Base-by-base conservation (phyloP, 2,888 invertebrate species). In the Isoperla grammatica region DNA sequence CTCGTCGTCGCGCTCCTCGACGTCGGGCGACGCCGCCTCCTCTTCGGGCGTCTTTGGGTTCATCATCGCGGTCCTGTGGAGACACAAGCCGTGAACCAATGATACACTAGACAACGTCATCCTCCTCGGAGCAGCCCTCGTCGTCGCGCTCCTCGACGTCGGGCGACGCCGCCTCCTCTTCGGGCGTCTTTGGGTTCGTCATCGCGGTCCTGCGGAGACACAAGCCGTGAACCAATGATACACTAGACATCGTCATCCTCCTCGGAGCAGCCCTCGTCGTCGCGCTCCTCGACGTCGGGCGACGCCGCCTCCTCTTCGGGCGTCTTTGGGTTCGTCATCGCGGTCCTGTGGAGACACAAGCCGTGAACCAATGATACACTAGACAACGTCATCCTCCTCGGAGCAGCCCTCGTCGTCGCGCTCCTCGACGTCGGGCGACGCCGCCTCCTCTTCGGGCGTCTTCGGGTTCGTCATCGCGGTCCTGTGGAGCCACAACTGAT, bases 401-500 rank as follows among this genome's bases (percentile, higher is more conserved):
- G 43, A 17, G 43, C 20, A 17, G 54, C 19, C 15, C 20, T 29
- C 35, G 54, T 22, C 23, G 50, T 29, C 50, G 50, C 35, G 35
- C 8, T 22, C 20, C 35, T 5, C 12, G 35, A 13, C 22, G 49
- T 19, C 5, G 54, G 12, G 54, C 15, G 37, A 29, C 15, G 50
- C 76, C 1, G 76, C 76, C 63, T 76, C 74, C 72, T 77, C 76
- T 59, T 77, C 53, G 35, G 42, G 8, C 11, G 13, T 17, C 37
- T 45, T 78, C 76, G 63, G 74, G 74, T 70, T 78, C 78, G 68
- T 77, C 77, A 39, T 76, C 76, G 37, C 75, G 76, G 23, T 65
- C 58, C 19, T 62, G 46, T 6, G 61, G 23, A 37, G 63, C n/a
- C n/a, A n/a, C n/a, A n/a, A n/a, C n/a, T n/a, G n/a, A n/a, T n/a